Conservation (phyloP, 2,797 vertebrate species). For the Hozukius guyotensis region DNA sequence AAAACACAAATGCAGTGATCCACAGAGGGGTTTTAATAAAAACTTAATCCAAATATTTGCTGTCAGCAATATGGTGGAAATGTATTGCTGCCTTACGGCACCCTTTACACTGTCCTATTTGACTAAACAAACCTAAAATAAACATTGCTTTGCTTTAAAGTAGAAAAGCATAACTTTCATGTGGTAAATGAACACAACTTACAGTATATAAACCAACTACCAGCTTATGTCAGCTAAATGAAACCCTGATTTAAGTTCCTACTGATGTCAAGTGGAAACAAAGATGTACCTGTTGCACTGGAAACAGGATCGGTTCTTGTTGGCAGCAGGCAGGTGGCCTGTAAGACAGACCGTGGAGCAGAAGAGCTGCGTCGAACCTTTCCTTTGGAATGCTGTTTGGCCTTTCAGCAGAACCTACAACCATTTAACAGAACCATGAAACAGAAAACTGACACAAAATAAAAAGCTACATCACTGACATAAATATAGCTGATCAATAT, state of each 20-base stretch:
- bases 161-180: not conserved
- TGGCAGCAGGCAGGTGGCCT: constrained; percentile 87
- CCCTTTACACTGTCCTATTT: not conserved
- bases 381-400: constrained; percentile 98
- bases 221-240: not conserved
- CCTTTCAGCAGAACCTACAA: constrained; percentile 89
- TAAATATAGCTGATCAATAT: not conserved
- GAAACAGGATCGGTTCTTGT: constrained; percentile 89
- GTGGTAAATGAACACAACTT: not conserved
- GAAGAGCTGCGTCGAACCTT: constrained; percentile 98
- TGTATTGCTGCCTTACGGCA: not conserved
- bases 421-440: not conserved
- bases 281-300: constrained; percentile 91
- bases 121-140: not conserved
- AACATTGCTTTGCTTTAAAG: not conserved
- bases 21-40: not conserved
- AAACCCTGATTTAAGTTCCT: not conserved
- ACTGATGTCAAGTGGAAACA: not conserved
- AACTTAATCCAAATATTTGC: not conserved
- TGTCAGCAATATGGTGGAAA: not conserved
- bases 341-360: constrained; percentile 98
- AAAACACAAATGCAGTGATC: not conserved
- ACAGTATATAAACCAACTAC: not conserved
- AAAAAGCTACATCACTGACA: not conserved
- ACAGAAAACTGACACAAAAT: not conserved